Evolutionary conservation across 2,888 invertebrate genomes (phyloP), one percentile per base, ranked within the genome.

Genomic region (Eilema caniola): DNA sequence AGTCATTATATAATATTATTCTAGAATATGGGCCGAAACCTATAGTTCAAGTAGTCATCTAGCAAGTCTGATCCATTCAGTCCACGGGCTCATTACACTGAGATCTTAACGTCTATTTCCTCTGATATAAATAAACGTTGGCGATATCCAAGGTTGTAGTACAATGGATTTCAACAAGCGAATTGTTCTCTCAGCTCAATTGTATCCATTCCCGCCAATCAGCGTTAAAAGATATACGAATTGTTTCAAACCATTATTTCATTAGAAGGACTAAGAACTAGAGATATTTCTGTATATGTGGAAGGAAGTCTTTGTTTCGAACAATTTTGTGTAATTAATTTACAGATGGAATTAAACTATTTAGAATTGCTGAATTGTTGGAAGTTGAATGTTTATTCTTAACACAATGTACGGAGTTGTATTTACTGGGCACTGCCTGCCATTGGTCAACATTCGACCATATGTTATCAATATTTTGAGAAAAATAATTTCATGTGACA

Each of bases 181-280:
- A 82, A 82, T 79, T 77, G 73, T 76, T 71, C 66, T 56, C 71
- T 78, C 79, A 63, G 57, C 71, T 78, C 79, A 86, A 86, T 82
- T 85, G 81, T 75, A 63, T 63, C 80, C 77, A 83, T 82, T 83
- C 81, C 66, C 70, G 73, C 72, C 83, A 87, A 86, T 85, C 78
- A 85, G 83, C 76, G 79, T 82, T 84, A 83, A 84, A 83, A 80
- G 76, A 85, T 83, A 85, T 85, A 83, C 81, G 83, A 88, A 89
- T 88, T 85, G 89, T 85, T 85, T 87, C 81, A 81, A 81, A 83
- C 86, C 77, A 90, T 90, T 91, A 90, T 87, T 88, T 89, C 85
- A 90, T 90, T 87, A 83, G 33, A 24, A 25, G 33, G 47, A 28
- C 16, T 16, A 62, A 62, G 67, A 33, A 60, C 70, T 70, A 73